Evolutionary conservation across 2,888 invertebrate genomes (phyloP).

Genomic region (Antheraea yamamai): DNA sequence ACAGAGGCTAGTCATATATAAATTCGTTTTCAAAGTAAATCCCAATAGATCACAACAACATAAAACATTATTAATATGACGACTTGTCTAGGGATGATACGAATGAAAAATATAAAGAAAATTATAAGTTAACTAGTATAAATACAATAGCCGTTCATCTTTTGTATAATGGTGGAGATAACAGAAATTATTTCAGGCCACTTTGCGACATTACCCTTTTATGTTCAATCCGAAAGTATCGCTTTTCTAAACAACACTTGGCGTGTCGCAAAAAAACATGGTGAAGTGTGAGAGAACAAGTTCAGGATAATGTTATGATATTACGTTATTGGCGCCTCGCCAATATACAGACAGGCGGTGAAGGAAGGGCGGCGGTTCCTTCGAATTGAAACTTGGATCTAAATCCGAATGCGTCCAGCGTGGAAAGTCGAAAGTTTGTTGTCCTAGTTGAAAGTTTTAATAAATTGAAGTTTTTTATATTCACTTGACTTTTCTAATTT

Average conservation of each 20-base stretch:
- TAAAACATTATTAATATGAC: neutral
- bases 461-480: neutral
- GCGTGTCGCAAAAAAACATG: conserved; percentile 31
- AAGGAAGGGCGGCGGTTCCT: conserved; percentile 42
- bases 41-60: no score
- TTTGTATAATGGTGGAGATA: neutral
- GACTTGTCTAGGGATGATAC: neutral
- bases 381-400: conserved; percentile 47
- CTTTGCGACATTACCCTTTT: conserved; percentile 9
- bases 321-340: conserved; percentile 60
- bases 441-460: neutral
- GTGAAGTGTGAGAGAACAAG: conserved; percentile 34
- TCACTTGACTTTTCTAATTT: neutral
- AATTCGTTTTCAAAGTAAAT: no score
- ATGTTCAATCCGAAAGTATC: conserved; percentile 14
- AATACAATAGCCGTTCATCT: neutral
- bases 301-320: conserved; percentile 52
- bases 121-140: neutral
- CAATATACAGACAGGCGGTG: conserved; percentile 51
- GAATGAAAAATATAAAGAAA: neutral
- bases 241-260: conserved; percentile 26
- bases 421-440: neutral
- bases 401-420: conserved; percentile 46
- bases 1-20: no score
- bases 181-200: neutral